phyloP scores from a whole-genome alignment of 2,113 vertebrate species.

The Charina bottae region DNA sequence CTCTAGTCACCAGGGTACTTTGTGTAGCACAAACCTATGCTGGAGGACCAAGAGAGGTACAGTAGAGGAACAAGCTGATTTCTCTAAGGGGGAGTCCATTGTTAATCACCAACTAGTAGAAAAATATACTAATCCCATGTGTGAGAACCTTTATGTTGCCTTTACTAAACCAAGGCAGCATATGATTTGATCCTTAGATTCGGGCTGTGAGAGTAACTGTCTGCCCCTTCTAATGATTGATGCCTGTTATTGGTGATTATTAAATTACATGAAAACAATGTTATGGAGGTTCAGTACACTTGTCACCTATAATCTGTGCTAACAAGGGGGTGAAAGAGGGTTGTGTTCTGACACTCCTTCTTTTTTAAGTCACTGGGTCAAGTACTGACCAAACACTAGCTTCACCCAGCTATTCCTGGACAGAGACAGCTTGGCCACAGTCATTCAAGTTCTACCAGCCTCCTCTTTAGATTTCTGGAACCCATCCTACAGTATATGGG shows the following conservation, averaged over 20 bases:
- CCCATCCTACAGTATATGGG: neutral
- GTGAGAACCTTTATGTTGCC: neutral
- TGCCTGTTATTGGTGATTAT: neutral
- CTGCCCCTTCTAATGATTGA: neutral
- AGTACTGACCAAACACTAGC: neutral
- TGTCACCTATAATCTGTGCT: neutral
- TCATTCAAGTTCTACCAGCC: neutral
- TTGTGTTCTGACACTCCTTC: neutral
- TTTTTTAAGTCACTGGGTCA: neutral
- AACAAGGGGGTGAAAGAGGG: neutral
- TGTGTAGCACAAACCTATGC: neutral
- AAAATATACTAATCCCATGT: neutral
- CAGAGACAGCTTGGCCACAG: neutral
- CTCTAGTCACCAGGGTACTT: neutral
- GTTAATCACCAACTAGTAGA: neutral
- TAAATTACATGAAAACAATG: neutral
- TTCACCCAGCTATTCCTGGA: neutral
- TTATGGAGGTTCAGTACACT: neutral
- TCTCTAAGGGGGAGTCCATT: neutral
- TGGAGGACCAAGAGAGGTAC: neutral
- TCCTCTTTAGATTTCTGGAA: neutral
- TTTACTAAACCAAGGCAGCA: neutral
- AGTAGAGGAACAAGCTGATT: neutral
- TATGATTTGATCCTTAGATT: neutral
- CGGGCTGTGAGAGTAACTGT: neutral